Base-by-base conservation (phyloP, 2,888 invertebrate species). In the Eristalis tenax region DNA sequence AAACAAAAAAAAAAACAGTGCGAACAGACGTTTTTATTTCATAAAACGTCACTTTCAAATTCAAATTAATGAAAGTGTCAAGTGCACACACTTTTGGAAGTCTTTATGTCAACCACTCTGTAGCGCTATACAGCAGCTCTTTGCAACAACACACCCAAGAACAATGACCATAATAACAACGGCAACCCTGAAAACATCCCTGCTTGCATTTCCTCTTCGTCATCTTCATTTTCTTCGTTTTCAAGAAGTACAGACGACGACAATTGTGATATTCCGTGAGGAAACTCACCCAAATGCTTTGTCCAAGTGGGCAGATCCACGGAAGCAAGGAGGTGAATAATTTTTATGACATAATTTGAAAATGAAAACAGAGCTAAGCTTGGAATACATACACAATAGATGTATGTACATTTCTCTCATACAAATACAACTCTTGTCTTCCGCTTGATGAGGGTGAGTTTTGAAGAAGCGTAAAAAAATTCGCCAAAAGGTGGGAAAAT, bases 11-110 rank as follows among this genome's bases (percentile, higher is more conserved):
- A 83, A 50, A 35, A 74, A 43, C 59, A 50, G 50, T 50, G 1
- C 8, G 28, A 78, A 78, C 65, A 63, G 56, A 73, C 15, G 56
- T 69, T 66, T 79, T 70, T 69, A 59, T 83, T 79, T 79, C 79
- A 83, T 56, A 80, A 80, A 80, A 81, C 63, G 71, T 86, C 73
- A 82, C 78, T 86, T 86, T 74, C 64, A 86, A 86, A 86, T 83
- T 86, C 83, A 83, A 86, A 83, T 86, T 86, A 86, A 83, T 86
- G 86, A 86, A 78, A 83, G 86, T 86, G 83, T 86, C 83, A 83
- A 86, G 78, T 83, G 82, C 86, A 86, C 77, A 82, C 86, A 78
- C 73, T 77, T 85, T 81, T 63, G 69, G 73, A 73, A 77, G 68
- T 38, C 69, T 77, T 81, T 74, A 74, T 81, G 81, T 74, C 77